Base-by-base conservation (phyloP, 2,888 invertebrate genomes). In the Drosophila robusta region DNA sequence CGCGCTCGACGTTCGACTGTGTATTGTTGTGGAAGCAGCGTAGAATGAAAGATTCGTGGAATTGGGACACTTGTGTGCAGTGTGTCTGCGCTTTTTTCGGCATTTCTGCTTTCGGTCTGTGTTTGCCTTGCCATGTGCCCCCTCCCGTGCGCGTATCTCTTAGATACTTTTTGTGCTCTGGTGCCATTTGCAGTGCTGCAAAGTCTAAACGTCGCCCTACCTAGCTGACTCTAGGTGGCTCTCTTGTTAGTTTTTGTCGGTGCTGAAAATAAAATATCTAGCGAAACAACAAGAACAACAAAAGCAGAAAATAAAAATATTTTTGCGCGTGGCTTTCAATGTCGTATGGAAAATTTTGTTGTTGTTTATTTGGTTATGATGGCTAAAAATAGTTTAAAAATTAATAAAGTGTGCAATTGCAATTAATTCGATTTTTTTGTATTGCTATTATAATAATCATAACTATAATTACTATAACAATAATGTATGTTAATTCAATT, bases 11-110 rank as follows among this genome's bases (percentile, higher is more conserved):
- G 69, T 18, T 52, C 42, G 6, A 42, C 49, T 26, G 18, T 32
- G 29, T 26, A 26, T 34, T 56, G 65, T 62, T 60, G 67, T 79
- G 70, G 90, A 90, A 90, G 69, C 72, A 86, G 76, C 84, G 88
- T 89, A 80, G 90, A 91, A 89, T 90, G 91, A 78, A 78, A 83
- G 83, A 87, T 78, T 86, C 86, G 66, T 87, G 89, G 87, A 91
- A 91, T 73, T 91, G 90, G 91, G 91, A 90, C 91, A 91, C 91
- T 91, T 91, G 91, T 91, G 91, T 91, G 91, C 91, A 91, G 78
- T 80, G 69, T 75, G 66, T 74, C 70, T 75, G 65, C 76, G 73
- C 22, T 77, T 70, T 78, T 54, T 52, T 39, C 29, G 34, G 56
- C 51, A 62, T 70, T 58, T 44, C 14, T 47, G 55, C 65, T 68